phyloP scores from a whole-genome alignment of 2,113 vertebrate genomes.

The Corynorhinus townsendii region DNA sequence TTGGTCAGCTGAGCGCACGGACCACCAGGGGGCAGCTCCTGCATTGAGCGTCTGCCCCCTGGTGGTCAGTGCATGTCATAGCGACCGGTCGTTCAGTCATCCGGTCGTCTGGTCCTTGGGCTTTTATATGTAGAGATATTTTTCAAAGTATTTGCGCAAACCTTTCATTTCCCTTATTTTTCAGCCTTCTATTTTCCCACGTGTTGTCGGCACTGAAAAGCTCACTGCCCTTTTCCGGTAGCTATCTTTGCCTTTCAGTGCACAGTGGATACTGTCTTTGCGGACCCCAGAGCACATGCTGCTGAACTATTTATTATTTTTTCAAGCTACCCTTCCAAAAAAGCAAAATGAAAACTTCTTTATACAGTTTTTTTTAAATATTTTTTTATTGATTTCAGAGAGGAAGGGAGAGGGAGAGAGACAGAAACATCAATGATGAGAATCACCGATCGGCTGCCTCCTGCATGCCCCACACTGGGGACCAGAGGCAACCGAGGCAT shows the following conservation, averaged over 20 bases:
- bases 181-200: conserved; percentile 11
- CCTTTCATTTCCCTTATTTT: conserved; percentile 44
- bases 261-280: conserved; percentile 62
- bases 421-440: too few relatives aligned
- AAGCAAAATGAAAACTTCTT: neutral
- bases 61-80: too few relatives aligned
- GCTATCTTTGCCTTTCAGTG: conserved; percentile 45
- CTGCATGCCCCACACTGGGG: too few relatives aligned
- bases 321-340: conserved; percentile 15
- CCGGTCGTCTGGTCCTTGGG: too few relatives aligned
- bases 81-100: too few relatives aligned
- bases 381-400: too few relatives aligned
- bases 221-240: conserved; percentile 59
- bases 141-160: neutral
- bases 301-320: conserved; percentile 44
- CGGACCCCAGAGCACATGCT: conserved; percentile 43
- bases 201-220: conserved; percentile 61
- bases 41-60: too few relatives aligned
- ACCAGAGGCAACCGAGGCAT: too few relatives aligned
- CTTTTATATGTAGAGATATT: neutral
- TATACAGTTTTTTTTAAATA: neutral
- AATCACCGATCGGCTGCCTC: too few relatives aligned
- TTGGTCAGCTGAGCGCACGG: too few relatives aligned
- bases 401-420: too few relatives aligned
- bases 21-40: too few relatives aligned